Conservation (phyloP, 1,140 invertebrate species). For the Trichonephila inaurata region DNA sequence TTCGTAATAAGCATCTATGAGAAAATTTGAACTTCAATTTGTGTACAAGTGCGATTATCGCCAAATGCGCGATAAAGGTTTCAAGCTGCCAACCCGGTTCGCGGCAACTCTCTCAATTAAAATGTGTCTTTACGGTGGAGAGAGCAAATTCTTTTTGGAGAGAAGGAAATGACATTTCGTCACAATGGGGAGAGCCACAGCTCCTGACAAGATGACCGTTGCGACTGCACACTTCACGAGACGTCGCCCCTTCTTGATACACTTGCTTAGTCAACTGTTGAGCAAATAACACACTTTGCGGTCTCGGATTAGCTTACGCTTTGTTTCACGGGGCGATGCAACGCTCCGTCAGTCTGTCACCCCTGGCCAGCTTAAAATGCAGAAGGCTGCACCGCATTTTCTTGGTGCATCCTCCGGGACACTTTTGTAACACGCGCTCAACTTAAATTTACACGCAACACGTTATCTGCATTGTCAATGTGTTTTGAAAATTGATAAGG, state of each 20-base stretch:
- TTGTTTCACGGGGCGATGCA: conserved; percentile 42
- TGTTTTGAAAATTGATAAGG: too few relatives aligned
- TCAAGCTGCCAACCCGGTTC: neutral
- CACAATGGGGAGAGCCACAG: conserved; percentile 29
- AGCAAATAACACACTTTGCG: conserved; percentile 47
- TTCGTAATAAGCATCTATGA: too few relatives aligned
- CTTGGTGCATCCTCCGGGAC: neutral
- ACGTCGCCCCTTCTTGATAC: conserved; percentile 48
- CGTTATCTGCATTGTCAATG: too few relatives aligned
- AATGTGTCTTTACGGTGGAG: conserved; percentile 54
- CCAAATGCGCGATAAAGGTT: neutral
- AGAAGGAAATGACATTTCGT: conserved; percentile 71
- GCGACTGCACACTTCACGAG: conserved; percentile 39
- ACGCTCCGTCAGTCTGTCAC: conserved; percentile 16
- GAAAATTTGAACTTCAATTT: too few relatives aligned
- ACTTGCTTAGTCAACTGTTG: conserved; percentile 70
- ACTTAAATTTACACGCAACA: neutral
- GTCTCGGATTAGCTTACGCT: conserved; percentile 50
- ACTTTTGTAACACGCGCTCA: neutral
- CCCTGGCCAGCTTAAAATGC: conserved; percentile 31
- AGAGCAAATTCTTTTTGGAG: conserved; percentile 38
- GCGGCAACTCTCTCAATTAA: conserved; percentile 24
- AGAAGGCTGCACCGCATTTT: neutral
- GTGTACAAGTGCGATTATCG: neutral
- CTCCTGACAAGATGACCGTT: conserved; percentile 53